Percentiles rank a stretch among this genome's conserved stretches.
phyloP scores from a whole-genome alignment of 2,888 invertebrate species.

The Hyalella azteca region DNA sequence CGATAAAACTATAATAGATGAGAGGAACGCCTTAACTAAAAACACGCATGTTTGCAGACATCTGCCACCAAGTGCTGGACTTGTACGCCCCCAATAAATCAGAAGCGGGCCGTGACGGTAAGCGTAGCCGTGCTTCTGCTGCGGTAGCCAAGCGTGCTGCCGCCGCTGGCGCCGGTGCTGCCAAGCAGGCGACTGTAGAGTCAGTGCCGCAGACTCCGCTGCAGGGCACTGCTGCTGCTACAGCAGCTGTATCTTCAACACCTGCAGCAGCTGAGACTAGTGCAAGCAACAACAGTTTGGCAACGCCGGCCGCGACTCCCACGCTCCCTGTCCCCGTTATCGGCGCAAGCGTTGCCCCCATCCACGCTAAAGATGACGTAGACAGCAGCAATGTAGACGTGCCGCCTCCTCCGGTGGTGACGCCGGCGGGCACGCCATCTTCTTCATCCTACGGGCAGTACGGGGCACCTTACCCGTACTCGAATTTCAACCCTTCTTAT shows the following conservation, averaged over 20 bases:
- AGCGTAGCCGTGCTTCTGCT: not conserved
- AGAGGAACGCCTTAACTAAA: too few species aligned
- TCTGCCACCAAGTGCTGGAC: slow-evolving; percentile 92
- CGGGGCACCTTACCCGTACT: slow-evolving; percentile 39
- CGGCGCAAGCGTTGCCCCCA: not conserved
- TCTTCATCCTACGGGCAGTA: slow-evolving; percentile 30
- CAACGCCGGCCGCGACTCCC: not conserved
- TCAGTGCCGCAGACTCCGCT: not conserved
- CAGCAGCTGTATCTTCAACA: not conserved
- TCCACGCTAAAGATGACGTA: slow-evolving; percentile 45
- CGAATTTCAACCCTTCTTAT: slow-evolving; percentile 38
- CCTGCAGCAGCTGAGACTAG: not conserved
- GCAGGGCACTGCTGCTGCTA: too few species aligned
- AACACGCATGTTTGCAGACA: slow-evolving; percentile 75
- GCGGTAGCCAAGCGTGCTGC: not conserved
- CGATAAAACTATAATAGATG: too few species aligned
- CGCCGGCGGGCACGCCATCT: slow-evolving; percentile 40
- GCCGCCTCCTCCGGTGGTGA: slow-evolving; percentile 20
- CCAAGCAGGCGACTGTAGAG: not conserved
- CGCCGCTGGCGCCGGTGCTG: slow-evolving; percentile 20
- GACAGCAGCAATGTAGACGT: slow-evolving; percentile 37
- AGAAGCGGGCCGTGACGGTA: slow-evolving; percentile 39
- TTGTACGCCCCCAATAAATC: slow-evolving; percentile 72
- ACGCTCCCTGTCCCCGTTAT: slow-evolving; percentile 28
- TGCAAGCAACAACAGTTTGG: not conserved